Base-by-base conservation (phyloP, 2,888 invertebrate genomes). In the Lepetodrilus schrolli region DNA sequence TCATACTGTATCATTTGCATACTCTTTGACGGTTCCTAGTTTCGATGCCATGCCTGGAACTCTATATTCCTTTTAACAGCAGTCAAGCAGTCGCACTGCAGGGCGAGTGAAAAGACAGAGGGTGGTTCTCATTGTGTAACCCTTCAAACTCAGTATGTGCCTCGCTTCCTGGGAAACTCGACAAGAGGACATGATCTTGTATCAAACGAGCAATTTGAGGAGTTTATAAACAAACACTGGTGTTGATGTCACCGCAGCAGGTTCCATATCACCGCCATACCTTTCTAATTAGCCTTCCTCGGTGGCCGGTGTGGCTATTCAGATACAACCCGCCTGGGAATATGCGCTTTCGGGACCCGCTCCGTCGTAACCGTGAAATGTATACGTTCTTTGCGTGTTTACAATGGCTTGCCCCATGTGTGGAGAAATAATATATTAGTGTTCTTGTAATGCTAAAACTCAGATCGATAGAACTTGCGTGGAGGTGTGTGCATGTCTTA, bases 361-460 rank as follows among this genome's bases (percentile, higher is more conserved):
- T 17, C 17, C 17, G 13, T 34, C 34, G 10, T 58, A 58, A 58
- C 34, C 58, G 34, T 10, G 58, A 58, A 30, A 58, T 30, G 30
- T 30, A 58, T 58, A 34, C 58, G 58, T 58, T 58, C 17, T 34
- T 58, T 7, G 58, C 58, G 58, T 58, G 58, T 58, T 58, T 30
- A 30, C 58, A 58, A 58, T 58, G 13, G 58, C 58, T 58, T 30
- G 30, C 58, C 26, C 34, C 58, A 58, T 58, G 58, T 58, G 58
- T 58, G 30, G 58, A 58, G 58, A 58, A 58, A 58, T 30, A 58
- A 58, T 58, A 58, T 58, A 58, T 58, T 58, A 58, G 30, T 34
- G n/a, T 30, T 58, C 34, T 26, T 17, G 26, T 58, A 23, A 58
- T 58, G 34, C 30, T 23, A 30, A 58, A 58, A 58, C 30, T 26